phyloP scores from a whole-genome alignment of 2,797 vertebrate species.

The Notolabrus celidotus region DNA sequence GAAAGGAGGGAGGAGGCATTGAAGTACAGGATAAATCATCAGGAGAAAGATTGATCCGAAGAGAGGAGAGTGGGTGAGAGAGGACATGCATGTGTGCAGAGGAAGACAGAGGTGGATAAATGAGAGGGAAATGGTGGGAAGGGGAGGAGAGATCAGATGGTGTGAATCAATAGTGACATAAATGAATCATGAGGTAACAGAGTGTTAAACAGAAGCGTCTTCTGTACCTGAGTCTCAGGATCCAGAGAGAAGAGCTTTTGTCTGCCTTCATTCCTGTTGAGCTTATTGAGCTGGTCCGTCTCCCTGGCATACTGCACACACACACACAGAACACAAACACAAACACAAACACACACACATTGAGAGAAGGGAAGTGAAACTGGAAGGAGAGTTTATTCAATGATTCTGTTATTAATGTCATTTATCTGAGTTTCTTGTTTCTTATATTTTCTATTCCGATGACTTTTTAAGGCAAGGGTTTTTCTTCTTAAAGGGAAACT shows the following conservation, averaged over 20 bases:
- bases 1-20: background rate
- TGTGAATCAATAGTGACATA: slow-evolving; percentile 46
- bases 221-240: slow-evolving; percentile 93
- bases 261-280: slow-evolving; percentile 94
- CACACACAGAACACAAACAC: slow-evolving; percentile 24
- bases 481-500: too few species aligned
- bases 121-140: background rate
- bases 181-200: slow-evolving; percentile 38
- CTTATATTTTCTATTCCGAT: too few species aligned
- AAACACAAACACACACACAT: slow-evolving; percentile 2
- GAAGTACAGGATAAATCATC: background rate
- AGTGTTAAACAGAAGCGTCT: background rate
- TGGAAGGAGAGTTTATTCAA: too few species aligned
- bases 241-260: slow-evolving; percentile 95
- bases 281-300: slow-evolving; percentile 96
- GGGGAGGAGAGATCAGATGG: slow-evolving; percentile 7
- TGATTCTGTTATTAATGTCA: too few species aligned
- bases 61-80: background rate
- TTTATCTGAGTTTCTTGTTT: too few species aligned
- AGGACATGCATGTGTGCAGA: background rate
- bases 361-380: background rate
- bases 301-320: slow-evolving; percentile 92
- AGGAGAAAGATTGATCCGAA: background rate
- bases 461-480: too few species aligned
- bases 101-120: background rate